Evolutionary conservation across 2,113 vertebrate genomes (phyloP).

Genomic region (Ginglymostoma cirratum): DNA sequence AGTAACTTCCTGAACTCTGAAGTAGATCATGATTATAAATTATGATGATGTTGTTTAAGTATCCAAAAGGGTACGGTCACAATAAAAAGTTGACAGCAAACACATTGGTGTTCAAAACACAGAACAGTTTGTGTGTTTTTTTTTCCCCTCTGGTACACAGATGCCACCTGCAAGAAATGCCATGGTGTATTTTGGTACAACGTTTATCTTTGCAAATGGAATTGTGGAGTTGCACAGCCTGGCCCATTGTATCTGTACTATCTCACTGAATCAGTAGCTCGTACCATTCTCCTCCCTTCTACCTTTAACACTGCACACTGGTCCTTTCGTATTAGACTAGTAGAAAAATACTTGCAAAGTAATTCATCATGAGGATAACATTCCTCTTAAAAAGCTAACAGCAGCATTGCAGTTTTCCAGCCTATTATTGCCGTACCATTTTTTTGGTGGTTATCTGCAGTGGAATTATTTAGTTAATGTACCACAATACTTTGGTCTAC

Average conservation of each 20-base stretch:
- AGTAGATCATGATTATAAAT: slow-evolving; percentile 6
- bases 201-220: neutral
- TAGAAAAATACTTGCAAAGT: neutral
- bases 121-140: neutral
- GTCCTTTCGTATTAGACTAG: no score
- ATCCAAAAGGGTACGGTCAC: neutral
- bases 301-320: no score
- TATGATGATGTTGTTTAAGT: slow-evolving; percentile 1
- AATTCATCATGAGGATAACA: neutral
- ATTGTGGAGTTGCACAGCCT: no score
- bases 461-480: neutral
- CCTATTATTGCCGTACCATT: neutral
- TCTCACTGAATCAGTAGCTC: no score
- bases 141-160: neutral
- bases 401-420: neutral
- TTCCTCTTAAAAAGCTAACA: neutral
- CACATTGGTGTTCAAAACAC: neutral
- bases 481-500: neutral
- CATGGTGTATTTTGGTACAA: neutral
- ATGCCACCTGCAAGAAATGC: neutral
- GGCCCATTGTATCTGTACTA: no score
- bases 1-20: slow-evolving; percentile 29
- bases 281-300: no score
- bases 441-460: neutral
- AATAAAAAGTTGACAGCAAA: slow-evolving; percentile 9